Evolutionary conservation across 2,113 vertebrate species (phyloP), one percentile per base, ranked within the genome.

Genomic region (Carassius gibelio): DNA sequence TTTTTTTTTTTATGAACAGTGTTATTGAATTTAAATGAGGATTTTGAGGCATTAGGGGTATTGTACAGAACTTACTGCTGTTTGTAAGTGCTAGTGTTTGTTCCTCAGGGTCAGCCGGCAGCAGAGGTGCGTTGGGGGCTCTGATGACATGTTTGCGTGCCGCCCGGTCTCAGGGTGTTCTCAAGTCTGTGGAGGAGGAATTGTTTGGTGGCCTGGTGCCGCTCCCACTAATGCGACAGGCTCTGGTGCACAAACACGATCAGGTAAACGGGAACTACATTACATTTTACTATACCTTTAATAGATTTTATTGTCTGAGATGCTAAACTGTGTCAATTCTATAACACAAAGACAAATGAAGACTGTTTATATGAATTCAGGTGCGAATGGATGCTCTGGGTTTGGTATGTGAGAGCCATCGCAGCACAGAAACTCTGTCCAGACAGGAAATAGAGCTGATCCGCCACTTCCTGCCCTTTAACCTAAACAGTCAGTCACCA

Each of bases 381-480:
- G 96, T 99, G 68, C 96, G 96, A 87, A 94, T 98, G 84, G 98
- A 99, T 83, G 96, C 97, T n/a, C 90, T 99, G 87, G 98, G 97
- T 3, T 94, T 99, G 77, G 92, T 99, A 55, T 99, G 97, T 84
- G 98, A 99, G 92, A 97, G 95, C 72, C 96, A 96, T 81, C 96
- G 97, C 81, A 97, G 96, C 91, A 99, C 98, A 0, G 97, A 99
- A 93, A 88, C 92, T 0, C 89, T 98, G 84, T 96, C 94, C 26
- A 0, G 76, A 45, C 94, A 97, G 88, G 97, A 99, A 94, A 96
- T 97, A 94, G 90, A 95, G 5, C 93, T 99, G 66, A 93, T 97
- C 82, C 90, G 91, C 0, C 95, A 97, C 92, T 99, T 97, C 76
- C 90, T 99, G 81, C 92, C 88, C 0, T 95, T 95, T 71, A 99